Evolutionary conservation across 2,113 vertebrate species (phyloP).

Genomic region (Anhinga rufa): DNA sequence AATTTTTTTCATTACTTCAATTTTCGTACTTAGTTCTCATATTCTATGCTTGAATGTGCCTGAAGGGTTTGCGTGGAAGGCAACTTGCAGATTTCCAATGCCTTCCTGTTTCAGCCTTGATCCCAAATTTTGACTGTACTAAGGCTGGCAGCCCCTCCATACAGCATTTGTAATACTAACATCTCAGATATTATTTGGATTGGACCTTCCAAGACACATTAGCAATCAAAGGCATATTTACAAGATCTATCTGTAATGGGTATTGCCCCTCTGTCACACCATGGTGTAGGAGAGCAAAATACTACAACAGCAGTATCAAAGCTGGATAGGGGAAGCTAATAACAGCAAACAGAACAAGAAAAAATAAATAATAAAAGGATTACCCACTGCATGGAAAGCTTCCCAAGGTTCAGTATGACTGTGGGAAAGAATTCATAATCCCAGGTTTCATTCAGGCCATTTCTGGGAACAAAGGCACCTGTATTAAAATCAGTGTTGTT

Average conservation of each 20-base stretch:
- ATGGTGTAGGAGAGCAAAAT: background rate
- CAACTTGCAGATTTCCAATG: background rate
- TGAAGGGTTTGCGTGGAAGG: background rate
- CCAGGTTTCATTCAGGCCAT: background rate
- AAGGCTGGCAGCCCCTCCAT: background rate
- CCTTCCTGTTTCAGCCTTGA: background rate
- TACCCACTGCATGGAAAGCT: background rate
- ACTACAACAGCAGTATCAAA: background rate
- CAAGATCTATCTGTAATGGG: background rate
- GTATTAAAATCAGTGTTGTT: background rate
- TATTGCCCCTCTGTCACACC: background rate
- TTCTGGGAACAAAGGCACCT: constrained; percentile 42
- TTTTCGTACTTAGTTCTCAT: background rate
- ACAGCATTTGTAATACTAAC: background rate
- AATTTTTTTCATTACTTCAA: background rate
- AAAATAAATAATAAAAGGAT: background rate
- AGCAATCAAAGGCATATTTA: background rate
- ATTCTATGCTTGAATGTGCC: background rate
- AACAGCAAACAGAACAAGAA: background rate
- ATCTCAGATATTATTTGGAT: background rate
- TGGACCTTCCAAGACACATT: background rate
- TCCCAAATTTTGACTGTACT: background rate
- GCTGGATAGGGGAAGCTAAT: background rate
- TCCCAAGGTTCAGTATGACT: background rate
- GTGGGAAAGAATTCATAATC: constrained; percentile 6